Conservation (phyloP, 2,113 vertebrate genomes). For the Jaculus jaculus region DNA sequence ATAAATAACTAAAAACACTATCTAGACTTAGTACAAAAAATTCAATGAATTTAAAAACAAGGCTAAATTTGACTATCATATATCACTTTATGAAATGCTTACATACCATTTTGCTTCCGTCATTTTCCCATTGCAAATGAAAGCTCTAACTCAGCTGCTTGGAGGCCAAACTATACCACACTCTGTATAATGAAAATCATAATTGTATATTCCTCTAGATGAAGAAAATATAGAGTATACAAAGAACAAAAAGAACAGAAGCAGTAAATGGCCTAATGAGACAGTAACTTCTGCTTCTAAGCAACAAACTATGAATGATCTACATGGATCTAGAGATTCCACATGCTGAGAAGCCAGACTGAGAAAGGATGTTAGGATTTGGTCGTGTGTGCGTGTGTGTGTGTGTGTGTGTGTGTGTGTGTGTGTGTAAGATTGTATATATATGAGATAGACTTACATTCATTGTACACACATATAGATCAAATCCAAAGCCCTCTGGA, state of each 20-base stretch:
- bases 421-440: too few relatives aligned
- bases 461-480: neutral
- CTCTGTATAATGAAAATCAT: neutral
- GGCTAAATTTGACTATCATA: neutral
- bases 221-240: neutral
- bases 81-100: conserved; percentile 12
- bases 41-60: neutral
- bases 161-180: neutral
- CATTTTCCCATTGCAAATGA: neutral
- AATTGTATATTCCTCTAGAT: neutral
- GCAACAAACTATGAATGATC: neutral
- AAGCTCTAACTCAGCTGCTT: neutral
- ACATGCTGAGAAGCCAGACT: neutral
- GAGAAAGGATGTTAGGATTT: neutral
- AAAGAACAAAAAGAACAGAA: neutral
- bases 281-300: neutral
- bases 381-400: neutral
- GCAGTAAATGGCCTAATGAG: neutral
- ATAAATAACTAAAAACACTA: conserved; percentile 5
- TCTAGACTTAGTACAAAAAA: neutral
- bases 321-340: neutral
- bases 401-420: neutral
- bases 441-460: too few relatives aligned
- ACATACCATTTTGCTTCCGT: neutral
- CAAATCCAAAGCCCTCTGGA: neutral